A percentile compares a stretch with the other conserved stretches of the same genome.
Evolutionary conservation across 2,888 invertebrate species (phyloP).

Genomic region (Nemurella pictetii): DNA sequence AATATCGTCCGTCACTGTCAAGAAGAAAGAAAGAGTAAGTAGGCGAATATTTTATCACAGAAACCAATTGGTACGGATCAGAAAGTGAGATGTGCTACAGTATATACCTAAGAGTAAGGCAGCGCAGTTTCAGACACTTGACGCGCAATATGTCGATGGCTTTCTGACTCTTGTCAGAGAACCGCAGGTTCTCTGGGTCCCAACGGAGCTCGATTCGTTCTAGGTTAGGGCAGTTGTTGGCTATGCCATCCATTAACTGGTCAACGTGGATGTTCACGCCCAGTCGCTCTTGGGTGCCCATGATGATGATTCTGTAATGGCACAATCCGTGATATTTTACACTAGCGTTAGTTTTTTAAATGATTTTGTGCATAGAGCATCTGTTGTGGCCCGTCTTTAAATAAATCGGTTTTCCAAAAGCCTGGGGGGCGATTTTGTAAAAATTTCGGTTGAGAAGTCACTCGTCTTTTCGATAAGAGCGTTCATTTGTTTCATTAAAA

Average conservation of each 20-base stretch:
- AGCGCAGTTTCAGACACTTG: constrained; percentile 88
- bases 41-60: background rate
- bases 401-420: too few relatives aligned
- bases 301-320: constrained; percentile 81
- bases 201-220: constrained; percentile 94
- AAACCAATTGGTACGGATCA: too few relatives aligned
- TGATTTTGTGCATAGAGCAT: constrained; percentile 59
- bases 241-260: constrained; percentile 96
- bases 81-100: too few relatives aligned
- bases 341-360: too few relatives aligned
- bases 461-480: too few relatives aligned
- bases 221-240: constrained; percentile 84
- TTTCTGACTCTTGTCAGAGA: constrained; percentile 99
- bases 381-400: too few relatives aligned
- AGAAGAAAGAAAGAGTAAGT: background rate
- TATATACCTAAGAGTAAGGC: constrained; percentile 92
- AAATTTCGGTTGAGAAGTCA: too few relatives aligned
- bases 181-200: constrained; percentile 98
- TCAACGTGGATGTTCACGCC: constrained; percentile 97
- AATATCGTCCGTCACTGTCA: constrained; percentile 94
- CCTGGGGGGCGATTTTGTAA: too few relatives aligned
- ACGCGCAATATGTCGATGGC: constrained; percentile 97
- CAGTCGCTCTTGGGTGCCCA: constrained; percentile 96
- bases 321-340: constrained; percentile 28
- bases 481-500: too few relatives aligned